These are phyloP conservation scores for Heteropelma amictum DNA, from an alignment of 2,888 invertebrate species.

Conservation along the genomic window DNA sequence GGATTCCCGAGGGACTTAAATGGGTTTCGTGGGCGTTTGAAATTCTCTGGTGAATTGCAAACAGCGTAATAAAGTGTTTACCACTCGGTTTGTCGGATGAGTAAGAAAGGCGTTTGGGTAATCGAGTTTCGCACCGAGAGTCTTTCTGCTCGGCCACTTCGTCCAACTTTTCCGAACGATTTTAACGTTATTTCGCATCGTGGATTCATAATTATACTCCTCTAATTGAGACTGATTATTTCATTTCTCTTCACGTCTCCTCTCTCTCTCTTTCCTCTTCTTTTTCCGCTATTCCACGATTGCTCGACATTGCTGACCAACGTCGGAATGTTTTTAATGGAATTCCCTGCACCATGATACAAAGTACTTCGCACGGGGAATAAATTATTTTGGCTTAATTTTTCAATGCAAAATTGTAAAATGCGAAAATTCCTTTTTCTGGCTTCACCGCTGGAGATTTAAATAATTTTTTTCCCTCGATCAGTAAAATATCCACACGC, in stretches of 20 bases:
- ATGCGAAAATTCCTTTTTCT: too few species aligned
- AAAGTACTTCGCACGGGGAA: too few species aligned
- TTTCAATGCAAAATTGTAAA: too few species aligned
- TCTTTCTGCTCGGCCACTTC: constrained; percentile 9
- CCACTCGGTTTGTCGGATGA: constrained; percentile 29
- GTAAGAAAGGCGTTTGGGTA: constrained; percentile 1
- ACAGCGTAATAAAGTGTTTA: constrained; percentile 27
- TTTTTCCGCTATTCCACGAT: not conserved
- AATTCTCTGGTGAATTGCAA: constrained; percentile 10
- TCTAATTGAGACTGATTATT: constrained; percentile 39
- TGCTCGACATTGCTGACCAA: too few species aligned
- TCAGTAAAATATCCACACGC: too few species aligned
- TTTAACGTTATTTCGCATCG: constrained; percentile 7
- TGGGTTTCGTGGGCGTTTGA: constrained; percentile 6
- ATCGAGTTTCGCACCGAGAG: constrained; percentile 30
- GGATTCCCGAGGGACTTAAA: not conserved
- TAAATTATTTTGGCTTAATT: too few species aligned
- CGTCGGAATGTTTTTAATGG: too few species aligned
- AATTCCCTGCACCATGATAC: too few species aligned
- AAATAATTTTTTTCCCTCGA: too few species aligned
- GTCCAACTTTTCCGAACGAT: not conserved
- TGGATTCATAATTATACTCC: constrained; percentile 24
- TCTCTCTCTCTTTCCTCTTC: not conserved
- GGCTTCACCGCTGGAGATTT: too few species aligned
- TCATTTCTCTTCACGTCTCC: not conserved